These are phyloP conservation scores for Seriola rivoliana DNA, from an alignment of 2,113 vertebrate species.

Conservation along the genomic window DNA sequence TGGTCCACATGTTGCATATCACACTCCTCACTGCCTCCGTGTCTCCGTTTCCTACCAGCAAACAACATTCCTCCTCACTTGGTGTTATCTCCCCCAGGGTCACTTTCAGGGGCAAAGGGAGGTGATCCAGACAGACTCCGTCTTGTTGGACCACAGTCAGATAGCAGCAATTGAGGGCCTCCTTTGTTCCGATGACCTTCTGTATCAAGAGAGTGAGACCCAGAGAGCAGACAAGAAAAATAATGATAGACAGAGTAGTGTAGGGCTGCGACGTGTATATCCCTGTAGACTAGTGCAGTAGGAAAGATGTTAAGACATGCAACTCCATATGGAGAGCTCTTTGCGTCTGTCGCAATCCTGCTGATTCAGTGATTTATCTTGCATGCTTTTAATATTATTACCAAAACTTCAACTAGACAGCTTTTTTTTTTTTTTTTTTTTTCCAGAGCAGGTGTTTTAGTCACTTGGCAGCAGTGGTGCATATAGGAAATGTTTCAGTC, in stretches of 20 bases:
- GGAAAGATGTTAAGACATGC: background rate
- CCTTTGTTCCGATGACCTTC: constrained; percentile 59
- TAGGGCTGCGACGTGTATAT: background rate
- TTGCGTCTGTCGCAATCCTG: background rate
- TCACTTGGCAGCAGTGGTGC: constrained; percentile 29
- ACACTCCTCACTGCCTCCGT: constrained; percentile 27
- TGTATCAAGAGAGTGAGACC: constrained; percentile 25
- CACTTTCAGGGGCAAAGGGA: constrained; percentile 58
- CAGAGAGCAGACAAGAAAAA: constrained; percentile 19
- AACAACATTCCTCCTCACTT: constrained; percentile 48
- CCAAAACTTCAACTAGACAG: background rate
- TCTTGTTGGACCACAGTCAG: constrained; percentile 63
- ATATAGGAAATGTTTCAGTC: constrained; percentile 30
- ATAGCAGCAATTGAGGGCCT: constrained; percentile 62
- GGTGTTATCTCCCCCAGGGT: constrained; percentile 68
- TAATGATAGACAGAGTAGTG: background rate
- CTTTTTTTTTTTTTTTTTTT: background rate
- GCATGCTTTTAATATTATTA: background rate
- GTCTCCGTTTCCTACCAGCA: constrained; percentile 42
- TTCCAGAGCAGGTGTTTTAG: constrained; percentile 44
- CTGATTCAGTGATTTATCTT: constrained; percentile 1
- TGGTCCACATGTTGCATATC: constrained; percentile 53
- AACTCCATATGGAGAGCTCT: background rate
- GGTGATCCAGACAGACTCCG: constrained; percentile 66
- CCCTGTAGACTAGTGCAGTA: background rate